Evolutionary conservation across 2,113 vertebrate species (phyloP).

Genomic region (Globicephala melas): DNA sequence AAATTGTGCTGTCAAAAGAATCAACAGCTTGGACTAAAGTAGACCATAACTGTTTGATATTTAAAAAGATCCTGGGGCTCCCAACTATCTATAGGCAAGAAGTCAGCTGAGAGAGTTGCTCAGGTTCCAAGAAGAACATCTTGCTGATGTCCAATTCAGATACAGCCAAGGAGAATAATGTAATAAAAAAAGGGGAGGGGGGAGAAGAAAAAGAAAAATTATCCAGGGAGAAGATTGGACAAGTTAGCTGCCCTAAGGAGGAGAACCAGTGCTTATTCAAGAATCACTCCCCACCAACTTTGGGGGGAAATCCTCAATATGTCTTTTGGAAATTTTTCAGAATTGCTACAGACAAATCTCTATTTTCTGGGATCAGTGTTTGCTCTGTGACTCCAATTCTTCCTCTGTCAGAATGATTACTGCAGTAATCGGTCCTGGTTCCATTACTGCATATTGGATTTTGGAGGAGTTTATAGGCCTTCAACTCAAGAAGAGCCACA

Average conservation of each 20-base stretch:
- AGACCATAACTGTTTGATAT: background rate
- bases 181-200: background rate
- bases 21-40: background rate
- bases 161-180: background rate
- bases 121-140: background rate
- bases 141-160: background rate
- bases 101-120: background rate
- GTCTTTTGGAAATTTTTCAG: background rate
- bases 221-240: background rate
- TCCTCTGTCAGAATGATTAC: background rate
- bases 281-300: background rate
- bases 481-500: background rate
- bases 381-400: background rate
- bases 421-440: background rate
- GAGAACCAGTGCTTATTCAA: background rate
- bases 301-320: background rate
- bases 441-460: background rate
- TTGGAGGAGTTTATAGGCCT: background rate
- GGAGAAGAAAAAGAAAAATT: background rate
- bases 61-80: background rate
- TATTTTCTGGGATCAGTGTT: background rate
- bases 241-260: background rate
- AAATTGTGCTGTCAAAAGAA: constrained; percentile 20
- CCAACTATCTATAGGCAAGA: background rate
- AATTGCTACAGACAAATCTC: background rate